phyloP scores from a whole-genome alignment of 2,797 vertebrate species.

The Pangasius macronema region DNA sequence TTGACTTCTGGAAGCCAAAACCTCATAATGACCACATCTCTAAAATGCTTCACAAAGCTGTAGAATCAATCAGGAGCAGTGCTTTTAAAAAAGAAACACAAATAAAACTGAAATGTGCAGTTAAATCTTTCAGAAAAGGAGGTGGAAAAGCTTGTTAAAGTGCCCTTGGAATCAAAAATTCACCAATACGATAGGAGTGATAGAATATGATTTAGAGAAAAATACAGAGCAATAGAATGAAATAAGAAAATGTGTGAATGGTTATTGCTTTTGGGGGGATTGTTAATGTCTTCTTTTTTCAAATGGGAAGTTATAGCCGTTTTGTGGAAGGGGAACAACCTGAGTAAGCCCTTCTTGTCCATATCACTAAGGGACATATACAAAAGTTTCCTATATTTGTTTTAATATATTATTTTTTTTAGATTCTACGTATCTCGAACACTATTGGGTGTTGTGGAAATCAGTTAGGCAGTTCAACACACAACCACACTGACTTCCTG shows the following conservation, averaged over 20 bases:
- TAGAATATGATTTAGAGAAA: neutral
- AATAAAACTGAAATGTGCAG: constrained; percentile 36
- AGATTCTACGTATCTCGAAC: neutral
- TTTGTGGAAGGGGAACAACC: too few relatives aligned
- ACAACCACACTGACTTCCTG: neutral
- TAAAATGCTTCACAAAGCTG: constrained; percentile 57
- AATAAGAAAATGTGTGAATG: neutral
- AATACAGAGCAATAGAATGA: neutral
- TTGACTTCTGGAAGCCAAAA: constrained; percentile 74
- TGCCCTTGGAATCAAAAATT: neutral
- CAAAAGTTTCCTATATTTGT: neutral
- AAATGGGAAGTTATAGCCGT: neutral
- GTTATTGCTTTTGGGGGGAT: neutral
- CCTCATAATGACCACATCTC: constrained; percentile 73
- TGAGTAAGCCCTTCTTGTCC: too few relatives aligned
- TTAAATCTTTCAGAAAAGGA: constrained; percentile 28
- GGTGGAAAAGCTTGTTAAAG: neutral
- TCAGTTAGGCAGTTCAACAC: neutral
- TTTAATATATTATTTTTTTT: neutral
- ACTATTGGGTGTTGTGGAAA: neutral
- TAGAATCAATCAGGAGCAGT: constrained; percentile 48
- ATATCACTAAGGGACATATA: neutral
- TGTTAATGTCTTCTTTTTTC: neutral
- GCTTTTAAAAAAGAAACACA: constrained; percentile 40
- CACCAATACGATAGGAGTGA: neutral